phyloP scores from a whole-genome alignment of 1,140 invertebrate species.

The Helicorthomorpha holstii region DNA sequence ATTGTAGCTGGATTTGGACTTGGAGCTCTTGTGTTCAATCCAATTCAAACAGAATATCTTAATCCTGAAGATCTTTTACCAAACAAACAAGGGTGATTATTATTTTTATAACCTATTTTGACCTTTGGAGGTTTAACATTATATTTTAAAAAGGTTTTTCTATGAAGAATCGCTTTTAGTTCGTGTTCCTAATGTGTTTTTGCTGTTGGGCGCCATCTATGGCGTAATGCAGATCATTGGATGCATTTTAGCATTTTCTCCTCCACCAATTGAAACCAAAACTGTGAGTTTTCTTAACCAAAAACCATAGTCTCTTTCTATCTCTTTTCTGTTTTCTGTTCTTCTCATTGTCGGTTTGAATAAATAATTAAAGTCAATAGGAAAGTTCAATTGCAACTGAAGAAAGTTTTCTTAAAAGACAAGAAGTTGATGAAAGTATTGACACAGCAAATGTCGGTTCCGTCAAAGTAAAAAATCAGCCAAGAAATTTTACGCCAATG shows the following conservation, averaged over 20 bases:
- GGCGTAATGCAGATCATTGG: conserved; percentile 23
- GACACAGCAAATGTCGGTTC: not conserved
- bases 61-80: conserved; percentile 26
- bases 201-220: conserved; percentile 24
- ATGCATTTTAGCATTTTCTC: conserved; percentile 15
- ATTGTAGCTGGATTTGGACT: conserved; percentile 30
- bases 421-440: not conserved
- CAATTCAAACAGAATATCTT: conserved; percentile 26
- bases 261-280: conserved; percentile 6
- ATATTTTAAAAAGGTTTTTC: conserved; percentile 22
- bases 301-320: not conserved
- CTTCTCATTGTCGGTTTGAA: no score
- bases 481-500: conserved; percentile 6
- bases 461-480: not conserved
- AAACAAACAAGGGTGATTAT: conserved; percentile 13
- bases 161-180: conserved; percentile 20
- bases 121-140: not conserved
- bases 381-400: not conserved
- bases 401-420: not conserved
- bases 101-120: not conserved
- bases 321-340: not conserved
- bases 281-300: not conserved
- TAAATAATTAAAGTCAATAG: no score
- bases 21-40: conserved; percentile 27
- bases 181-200: conserved; percentile 24